Conservation (phyloP, 2,888 invertebrate species). For the Stegana nigrithorax region DNA sequence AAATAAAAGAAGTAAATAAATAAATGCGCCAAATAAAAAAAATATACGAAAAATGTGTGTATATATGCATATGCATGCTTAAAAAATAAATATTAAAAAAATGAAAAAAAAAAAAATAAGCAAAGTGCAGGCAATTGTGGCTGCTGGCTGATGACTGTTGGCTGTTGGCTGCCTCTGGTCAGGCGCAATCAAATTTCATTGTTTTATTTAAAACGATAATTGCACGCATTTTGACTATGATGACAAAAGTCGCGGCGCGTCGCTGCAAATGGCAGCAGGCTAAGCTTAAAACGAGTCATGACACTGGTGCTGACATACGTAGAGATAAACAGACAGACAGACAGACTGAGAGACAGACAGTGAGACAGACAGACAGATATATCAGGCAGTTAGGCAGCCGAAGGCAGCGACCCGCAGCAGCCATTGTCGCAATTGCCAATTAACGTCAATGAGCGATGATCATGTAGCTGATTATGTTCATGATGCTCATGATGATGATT, state of each 20-base stretch:
- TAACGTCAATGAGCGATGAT: constrained; percentile 38
- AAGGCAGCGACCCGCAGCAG: constrained; percentile 33
- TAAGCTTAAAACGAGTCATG: too few species aligned
- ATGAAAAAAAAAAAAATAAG: constrained; percentile 1
- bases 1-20: too few species aligned
- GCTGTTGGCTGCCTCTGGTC: constrained; percentile 29
- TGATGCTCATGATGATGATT: too few species aligned
- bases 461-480: too few species aligned
- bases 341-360: background rate
- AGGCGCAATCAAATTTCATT: constrained; percentile 55
- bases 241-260: too few species aligned
- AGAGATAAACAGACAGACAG: background rate
- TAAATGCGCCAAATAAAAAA: too few species aligned
- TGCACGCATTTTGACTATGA: constrained; percentile 61
- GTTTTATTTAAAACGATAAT: constrained; percentile 61
- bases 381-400: too few species aligned
- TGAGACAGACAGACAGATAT: background rate
- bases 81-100: too few species aligned
- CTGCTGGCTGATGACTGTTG: background rate
- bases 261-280: too few species aligned
- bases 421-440: constrained; percentile 48
- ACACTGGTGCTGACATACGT: too few species aligned
- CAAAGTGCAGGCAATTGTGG: constrained; percentile 9
- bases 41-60: too few species aligned
- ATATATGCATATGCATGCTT: too few species aligned